Conservation (phyloP, 2,113 vertebrate species). For the Sylvicapra grimmia region DNA sequence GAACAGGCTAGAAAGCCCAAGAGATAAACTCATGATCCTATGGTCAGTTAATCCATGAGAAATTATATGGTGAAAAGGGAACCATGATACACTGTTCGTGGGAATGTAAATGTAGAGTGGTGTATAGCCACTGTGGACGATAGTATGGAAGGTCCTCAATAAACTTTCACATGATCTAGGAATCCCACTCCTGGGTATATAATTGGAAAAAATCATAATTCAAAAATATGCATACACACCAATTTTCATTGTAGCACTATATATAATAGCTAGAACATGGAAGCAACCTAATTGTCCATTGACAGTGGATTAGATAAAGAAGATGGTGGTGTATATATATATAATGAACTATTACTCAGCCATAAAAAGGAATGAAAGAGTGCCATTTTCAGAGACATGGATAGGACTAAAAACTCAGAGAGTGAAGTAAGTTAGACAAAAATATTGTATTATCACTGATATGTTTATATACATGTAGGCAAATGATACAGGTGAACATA, state of each 20-base stretch:
- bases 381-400: background rate
- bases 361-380: background rate
- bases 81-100: background rate
- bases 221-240: background rate
- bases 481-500: background rate
- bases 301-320: background rate
- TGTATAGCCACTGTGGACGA: background rate
- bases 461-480: background rate
- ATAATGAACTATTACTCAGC: background rate
- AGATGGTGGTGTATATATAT: background rate
- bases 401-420: background rate
- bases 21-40: background rate
- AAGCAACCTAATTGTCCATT: background rate
- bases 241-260: background rate
- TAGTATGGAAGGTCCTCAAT: background rate
- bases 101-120: background rate
- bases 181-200: background rate
- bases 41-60: background rate
- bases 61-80: background rate
- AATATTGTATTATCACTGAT: background rate
- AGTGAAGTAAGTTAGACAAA: background rate
- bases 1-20: background rate
- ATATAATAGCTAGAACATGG: background rate
- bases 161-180: background rate
- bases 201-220: background rate